Base-by-base conservation (phyloP, 2,113 vertebrate species). In the Notechis scutatus region DNA sequence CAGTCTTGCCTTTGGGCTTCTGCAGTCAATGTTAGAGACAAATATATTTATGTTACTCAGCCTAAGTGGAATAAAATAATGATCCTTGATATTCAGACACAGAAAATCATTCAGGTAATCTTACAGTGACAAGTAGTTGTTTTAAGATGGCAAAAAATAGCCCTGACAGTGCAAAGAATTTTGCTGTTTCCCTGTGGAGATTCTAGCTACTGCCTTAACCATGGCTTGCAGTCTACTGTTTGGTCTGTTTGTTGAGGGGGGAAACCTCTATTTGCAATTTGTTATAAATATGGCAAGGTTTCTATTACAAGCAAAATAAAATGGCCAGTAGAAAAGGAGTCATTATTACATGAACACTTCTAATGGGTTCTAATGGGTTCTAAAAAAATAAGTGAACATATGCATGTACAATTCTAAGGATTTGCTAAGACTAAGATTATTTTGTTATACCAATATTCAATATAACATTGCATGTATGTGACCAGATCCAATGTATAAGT, bases 31-130 rank as follows among this genome's bases (percentile, higher is more conserved):
- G 97, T 99, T 95, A 97, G 99, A 95, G 98, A 99, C 95, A 98
- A 98, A 94, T 99, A 98, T 95, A 98, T 99, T 97, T 99, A 99
- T 1, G 98, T 97, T 93, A 97, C 98, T 5, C 99, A 99, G 96
- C 99, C 99, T 1, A 96, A 97, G 5, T 98, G 98, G 92, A 98
- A 97, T 89, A 98, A 99, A 96, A 97, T 99, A 93, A 97, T 99
- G 89, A 97, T 99, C 61, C 97, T 99, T 1, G 99, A 99, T 93
- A 97, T 98, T 39, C 98, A 98, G 95, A 98, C 98, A 23, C 99
- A 99, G 97, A 99, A 98, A 96, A 98, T 99, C 92, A 94, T 98
- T 81, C 98, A 99, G 98, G 99, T 99, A 98, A 94, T 34, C 96
- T 96, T 59, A 23, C 64, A n/a, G 20, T 45, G 59, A 26, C 74